These are phyloP conservation scores for Mesodorylaimus sp. DNA, from an alignment of 2,888 invertebrate species.

Conservation along the genomic window DNA sequence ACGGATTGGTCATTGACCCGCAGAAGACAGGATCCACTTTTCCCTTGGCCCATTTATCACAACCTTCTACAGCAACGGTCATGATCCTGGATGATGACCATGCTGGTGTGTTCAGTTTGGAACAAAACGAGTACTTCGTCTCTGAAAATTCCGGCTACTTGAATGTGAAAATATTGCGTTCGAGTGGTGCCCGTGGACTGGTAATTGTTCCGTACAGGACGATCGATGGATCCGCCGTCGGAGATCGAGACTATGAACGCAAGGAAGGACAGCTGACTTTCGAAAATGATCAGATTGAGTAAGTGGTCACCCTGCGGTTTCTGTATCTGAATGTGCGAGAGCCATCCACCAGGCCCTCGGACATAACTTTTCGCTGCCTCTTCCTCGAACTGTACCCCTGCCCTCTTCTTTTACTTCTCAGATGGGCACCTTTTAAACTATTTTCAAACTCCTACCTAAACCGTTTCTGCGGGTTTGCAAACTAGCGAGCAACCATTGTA, in stretches of 20 bases:
- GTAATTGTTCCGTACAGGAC: conserved; percentile 74
- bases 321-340: no score
- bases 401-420: no score
- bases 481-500: no score
- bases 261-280: conserved; percentile 62
- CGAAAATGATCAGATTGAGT: conserved; percentile 96
- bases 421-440: no score
- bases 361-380: no score
- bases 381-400: no score
- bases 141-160: conserved; percentile 75
- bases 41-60: conserved; percentile 28
- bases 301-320: no score
- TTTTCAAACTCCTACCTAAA: no score
- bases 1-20: not conserved
- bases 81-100: conserved; percentile 98
- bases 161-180: conserved; percentile 57
- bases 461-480: no score
- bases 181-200: conserved; percentile 76
- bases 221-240: conserved; percentile 57
- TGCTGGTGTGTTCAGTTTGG: conserved; percentile 84
- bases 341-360: no score
- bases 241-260: conserved; percentile 65
- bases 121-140: conserved; percentile 45
- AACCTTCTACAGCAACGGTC: conserved; percentile 76
- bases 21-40: not conserved